Percentiles rank a stretch among this genome's conserved stretches.
These are phyloP conservation scores for Tricholauxania praeusta DNA, from an alignment of 2,888 invertebrate genomes.

Conservation along the genomic window DNA sequence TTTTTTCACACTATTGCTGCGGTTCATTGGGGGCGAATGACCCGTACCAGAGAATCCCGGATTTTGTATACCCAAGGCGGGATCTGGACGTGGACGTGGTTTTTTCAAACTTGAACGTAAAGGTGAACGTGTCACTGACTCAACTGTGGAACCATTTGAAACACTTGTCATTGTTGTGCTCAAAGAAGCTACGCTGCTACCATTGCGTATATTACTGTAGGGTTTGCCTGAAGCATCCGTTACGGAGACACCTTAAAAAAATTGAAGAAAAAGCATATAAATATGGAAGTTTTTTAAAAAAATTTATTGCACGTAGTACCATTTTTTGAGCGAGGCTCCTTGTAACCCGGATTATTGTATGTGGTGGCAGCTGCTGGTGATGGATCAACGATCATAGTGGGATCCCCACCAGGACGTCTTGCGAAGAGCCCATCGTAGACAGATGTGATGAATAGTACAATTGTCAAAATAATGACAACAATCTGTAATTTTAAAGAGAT, in stretches of 20 bases:
- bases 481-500: slow-evolving; percentile 72
- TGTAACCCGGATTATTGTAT: slow-evolving; percentile 88
- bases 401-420: slow-evolving; percentile 82
- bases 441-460: slow-evolving; percentile 80
- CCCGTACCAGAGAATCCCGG: slow-evolving; percentile 80
- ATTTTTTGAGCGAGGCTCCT: slow-evolving; percentile 75
- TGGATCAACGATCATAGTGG: slow-evolving; percentile 73
- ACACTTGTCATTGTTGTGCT: slow-evolving; percentile 79
- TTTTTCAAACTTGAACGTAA: slow-evolving; percentile 87
- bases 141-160: slow-evolving; percentile 69
- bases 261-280: background rate
- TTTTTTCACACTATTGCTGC: slow-evolving; percentile 91
- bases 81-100: slow-evolving; percentile 71
- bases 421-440: slow-evolving; percentile 86
- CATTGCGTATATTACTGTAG: slow-evolving; percentile 75
- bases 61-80: slow-evolving; percentile 87
- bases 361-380: slow-evolving; percentile 76
- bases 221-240: slow-evolving; percentile 90
- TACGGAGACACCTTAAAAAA: slow-evolving; percentile 79
- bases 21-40: slow-evolving; percentile 83
- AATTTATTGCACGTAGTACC: slow-evolving; percentile 49
- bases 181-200: slow-evolving; percentile 80
- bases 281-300: background rate
- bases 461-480: slow-evolving; percentile 81
- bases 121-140: slow-evolving; percentile 74